A percentile compares a stretch with the other conserved stretches of the same genome.
Evolutionary conservation across 2,113 vertebrate genomes (phyloP).

Genomic region (Gavia stellata): DNA sequence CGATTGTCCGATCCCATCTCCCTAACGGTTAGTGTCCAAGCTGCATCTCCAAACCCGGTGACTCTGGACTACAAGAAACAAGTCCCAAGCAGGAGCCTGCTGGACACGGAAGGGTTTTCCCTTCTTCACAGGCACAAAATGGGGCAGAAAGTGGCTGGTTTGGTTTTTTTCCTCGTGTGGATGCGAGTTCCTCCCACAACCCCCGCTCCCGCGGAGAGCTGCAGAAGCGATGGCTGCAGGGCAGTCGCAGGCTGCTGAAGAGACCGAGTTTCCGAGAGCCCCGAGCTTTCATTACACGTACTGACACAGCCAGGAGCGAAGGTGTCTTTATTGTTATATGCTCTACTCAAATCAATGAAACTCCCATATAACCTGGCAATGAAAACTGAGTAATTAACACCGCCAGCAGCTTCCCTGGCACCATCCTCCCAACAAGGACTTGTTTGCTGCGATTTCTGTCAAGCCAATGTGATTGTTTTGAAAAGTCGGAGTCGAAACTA

Average conservation of each 20-base stretch:
- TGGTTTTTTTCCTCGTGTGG: rapidly evolving
- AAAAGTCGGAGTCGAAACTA: background rate
- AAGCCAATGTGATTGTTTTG: background rate
- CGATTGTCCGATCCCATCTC: rapidly evolving
- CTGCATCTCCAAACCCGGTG: background rate
- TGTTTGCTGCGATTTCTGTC: background rate
- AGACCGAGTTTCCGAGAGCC: rapidly evolving
- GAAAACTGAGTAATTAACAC: background rate
- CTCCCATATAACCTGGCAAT: background rate
- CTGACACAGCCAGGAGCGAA: background rate
- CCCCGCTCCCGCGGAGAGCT: background rate
- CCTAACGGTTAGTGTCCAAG: background rate
- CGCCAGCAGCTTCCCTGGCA: background rate
- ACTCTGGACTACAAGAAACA: background rate
- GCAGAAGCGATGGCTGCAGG: background rate
- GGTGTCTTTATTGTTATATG: background rate
- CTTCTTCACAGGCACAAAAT: background rate
- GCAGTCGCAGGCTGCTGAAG: background rate
- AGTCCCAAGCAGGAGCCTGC: background rate
- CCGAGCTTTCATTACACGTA: background rate
- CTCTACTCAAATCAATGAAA: background rate
- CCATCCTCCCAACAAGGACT: background rate
- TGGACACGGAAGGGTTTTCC: background rate
- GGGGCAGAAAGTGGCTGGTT: background rate
- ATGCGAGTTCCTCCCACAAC: background rate